Conservation (phyloP, 2,113 vertebrate genomes). For the Nyctereutes procyonoides region DNA sequence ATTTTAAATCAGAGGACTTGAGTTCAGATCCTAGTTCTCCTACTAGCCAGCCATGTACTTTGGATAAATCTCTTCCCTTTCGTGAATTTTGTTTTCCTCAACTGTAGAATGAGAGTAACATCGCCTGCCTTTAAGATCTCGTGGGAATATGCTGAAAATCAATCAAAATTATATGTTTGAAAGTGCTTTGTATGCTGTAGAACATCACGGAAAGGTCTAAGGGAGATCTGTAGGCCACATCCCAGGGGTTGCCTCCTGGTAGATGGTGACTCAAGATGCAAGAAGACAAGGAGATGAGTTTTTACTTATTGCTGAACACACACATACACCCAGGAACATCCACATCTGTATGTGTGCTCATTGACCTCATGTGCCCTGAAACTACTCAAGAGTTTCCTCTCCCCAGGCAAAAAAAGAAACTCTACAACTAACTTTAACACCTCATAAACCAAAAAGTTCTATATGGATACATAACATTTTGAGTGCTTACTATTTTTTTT, state of each 20-base stretch:
- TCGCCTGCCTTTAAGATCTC: background rate
- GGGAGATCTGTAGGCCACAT: background rate
- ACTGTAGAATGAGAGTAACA: background rate
- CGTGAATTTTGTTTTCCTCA: background rate
- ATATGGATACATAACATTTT: background rate
- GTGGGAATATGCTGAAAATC: background rate
- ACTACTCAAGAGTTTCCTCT: background rate
- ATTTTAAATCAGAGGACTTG: background rate
- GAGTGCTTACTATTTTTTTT: slow-evolving; percentile 29
- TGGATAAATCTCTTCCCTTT: background rate
- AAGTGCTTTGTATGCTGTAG: slow-evolving; percentile 44
- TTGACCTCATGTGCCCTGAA: background rate
- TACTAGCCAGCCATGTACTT: background rate
- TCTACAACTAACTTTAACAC: background rate
- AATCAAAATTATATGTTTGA: background rate
- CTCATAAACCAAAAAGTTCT: background rate
- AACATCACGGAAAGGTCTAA: background rate
- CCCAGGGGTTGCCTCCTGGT: background rate
- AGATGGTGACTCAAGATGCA: background rate
- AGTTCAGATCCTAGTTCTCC: background rate
- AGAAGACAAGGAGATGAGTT: background rate
- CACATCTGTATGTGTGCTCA: background rate
- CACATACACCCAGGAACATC: background rate
- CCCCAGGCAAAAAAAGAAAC: background rate
- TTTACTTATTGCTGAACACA: background rate